These are phyloP conservation scores for Clarias magur DNA, from an alignment of 2,113 vertebrate genomes.

Conservation along the genomic window DNA sequence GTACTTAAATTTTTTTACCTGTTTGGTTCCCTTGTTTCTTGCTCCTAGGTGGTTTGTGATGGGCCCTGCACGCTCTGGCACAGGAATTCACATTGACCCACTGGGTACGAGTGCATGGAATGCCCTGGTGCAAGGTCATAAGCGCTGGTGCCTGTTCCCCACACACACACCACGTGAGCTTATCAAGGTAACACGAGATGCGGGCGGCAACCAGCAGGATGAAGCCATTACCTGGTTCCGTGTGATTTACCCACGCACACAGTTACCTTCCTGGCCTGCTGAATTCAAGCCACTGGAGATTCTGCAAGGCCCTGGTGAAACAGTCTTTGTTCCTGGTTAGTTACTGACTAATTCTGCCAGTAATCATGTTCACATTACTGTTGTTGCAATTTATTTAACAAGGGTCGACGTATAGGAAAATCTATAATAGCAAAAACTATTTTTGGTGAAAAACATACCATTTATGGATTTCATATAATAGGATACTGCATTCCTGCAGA, in stretches of 20 bases:
- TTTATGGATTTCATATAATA: background rate
- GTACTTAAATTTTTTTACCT: background rate
- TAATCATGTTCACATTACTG: background rate
- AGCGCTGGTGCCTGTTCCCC: constrained; percentile 97
- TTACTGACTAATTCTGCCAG: background rate
- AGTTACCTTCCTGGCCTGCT: constrained; percentile 87
- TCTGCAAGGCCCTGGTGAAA: constrained; percentile 92
- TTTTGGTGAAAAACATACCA: background rate
- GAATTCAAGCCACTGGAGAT: constrained; percentile 95
- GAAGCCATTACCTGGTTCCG: constrained; percentile 98
- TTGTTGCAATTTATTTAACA: background rate
- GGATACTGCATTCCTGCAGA: background rate
- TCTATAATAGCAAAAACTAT: background rate
- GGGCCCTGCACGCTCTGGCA: constrained; percentile 94
- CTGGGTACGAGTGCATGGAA: constrained; percentile 98
- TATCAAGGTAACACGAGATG: constrained; percentile 94
- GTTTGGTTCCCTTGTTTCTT: background rate
- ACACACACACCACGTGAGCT: constrained; percentile 94
- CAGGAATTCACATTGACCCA: constrained; percentile 97
- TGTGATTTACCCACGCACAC: constrained; percentile 88
- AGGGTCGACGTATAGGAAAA: background rate
- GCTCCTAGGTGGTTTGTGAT: constrained; percentile 92
- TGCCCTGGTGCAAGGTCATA: constrained; percentile 94
- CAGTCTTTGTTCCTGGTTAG: constrained; percentile 95
- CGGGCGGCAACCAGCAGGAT: constrained; percentile 97